phyloP scores from a whole-genome alignment of 2,113 vertebrate species.

The Lepus timidus region DNA sequence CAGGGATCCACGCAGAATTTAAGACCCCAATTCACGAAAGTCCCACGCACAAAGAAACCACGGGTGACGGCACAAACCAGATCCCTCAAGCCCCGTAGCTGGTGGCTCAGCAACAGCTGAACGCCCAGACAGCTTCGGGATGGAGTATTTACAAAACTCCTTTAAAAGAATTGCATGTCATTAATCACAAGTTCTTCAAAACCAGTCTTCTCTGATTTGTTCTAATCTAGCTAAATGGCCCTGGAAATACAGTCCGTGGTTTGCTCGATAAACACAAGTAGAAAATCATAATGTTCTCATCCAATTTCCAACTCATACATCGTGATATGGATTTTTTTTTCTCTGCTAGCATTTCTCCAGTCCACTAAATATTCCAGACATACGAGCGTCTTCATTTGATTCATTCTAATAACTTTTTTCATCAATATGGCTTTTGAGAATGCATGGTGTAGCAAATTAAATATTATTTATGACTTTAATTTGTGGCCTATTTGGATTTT shows the following conservation, averaged over 20 bases:
- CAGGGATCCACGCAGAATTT: constrained; percentile 55
- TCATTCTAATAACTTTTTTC: constrained; percentile 85
- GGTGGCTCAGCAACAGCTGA: constrained; percentile 84
- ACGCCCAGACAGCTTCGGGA: constrained; percentile 74
- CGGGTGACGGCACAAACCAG: constrained; percentile 74
- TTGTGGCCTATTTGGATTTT: constrained; percentile 86
- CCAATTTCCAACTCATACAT: constrained; percentile 74
- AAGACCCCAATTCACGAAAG: constrained; percentile 76
- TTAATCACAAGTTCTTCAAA: constrained; percentile 86
- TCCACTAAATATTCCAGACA: constrained; percentile 77
- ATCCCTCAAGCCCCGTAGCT: constrained; percentile 82
- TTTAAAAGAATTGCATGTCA: constrained; percentile 80
- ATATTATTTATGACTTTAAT: constrained; percentile 88
- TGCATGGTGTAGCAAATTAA: constrained; percentile 84
- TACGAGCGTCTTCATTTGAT: constrained; percentile 70
- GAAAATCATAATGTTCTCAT: constrained; percentile 81
- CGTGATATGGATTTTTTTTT: constrained; percentile 57
- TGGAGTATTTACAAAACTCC: constrained; percentile 83
- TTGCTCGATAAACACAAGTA: constrained; percentile 70
- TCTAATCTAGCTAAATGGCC: constrained; percentile 82
- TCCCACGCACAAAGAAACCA: constrained; percentile 52
- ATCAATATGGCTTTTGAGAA: constrained; percentile 85
- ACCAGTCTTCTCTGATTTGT: constrained; percentile 83
- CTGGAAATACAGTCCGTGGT: constrained; percentile 72
- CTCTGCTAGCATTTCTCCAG: constrained; percentile 57